Base-by-base conservation (phyloP, 2,888 invertebrate genomes). In the Oscheius myriophilus region DNA sequence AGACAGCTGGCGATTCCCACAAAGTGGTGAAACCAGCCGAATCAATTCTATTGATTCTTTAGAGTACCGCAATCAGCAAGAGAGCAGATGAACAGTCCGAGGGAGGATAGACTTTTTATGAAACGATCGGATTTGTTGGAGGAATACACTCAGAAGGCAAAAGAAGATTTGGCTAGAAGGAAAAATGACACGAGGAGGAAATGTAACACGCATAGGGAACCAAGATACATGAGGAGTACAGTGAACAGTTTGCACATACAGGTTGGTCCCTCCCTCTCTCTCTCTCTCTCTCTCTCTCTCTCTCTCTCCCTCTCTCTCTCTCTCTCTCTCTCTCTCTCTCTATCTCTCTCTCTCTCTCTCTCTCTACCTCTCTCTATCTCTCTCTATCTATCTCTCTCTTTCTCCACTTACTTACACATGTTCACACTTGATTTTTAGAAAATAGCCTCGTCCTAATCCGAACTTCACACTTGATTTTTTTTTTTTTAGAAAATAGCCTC, bases 171-270 rank as follows among this genome's bases (percentile, higher is more conserved):
- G 49, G 61, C 61, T 9, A 61, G 26, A 26, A 46, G 46, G 26
- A 61, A 25, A 21, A 1, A 49, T 25, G 49, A 61, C 25, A 39
- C 46, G 26, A 46, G 21, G 46, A 46, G 61, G 26, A 45, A 26
- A 0, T 14, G 49, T 2, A 26, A 61, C 16, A 61, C 61, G 14
- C 61, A 61, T 11, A 6, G 61, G 12, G 61, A 61, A 46, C 61
- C 61, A 16, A 4, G 49, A 18, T 61, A 25, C 21, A 61, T 61
- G 61, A 61, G 49, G 21, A 49, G 61, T 18, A 61, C 61, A n/a
- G n/a, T 61, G 12, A 46, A 26, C 3, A 26, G 46, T 14, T 2
- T 23, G 25, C 26, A 61, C 21, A 45, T 61, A 12, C 61, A 46
- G 49, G 61, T 61, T n/a, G 12, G 25, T 12, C 6, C 9, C 3